Evolutionary conservation across 2,113 vertebrate species (phyloP).

Genomic region (Pseudonaja textilis): DNA sequence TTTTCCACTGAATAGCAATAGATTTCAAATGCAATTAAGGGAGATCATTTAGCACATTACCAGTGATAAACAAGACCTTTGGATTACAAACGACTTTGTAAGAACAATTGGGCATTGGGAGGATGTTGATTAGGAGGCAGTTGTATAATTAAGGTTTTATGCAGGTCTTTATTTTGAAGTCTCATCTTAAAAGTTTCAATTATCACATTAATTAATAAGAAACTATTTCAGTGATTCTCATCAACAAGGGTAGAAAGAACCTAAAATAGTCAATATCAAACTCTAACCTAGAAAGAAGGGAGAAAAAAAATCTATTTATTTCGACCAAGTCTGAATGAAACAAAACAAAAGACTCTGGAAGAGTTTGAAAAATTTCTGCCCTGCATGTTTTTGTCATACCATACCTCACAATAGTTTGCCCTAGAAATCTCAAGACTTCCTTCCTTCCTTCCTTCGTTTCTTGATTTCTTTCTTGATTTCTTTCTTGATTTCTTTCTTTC

Average conservation of each 20-base stretch:
- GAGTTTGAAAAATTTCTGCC: slow-evolving; percentile 42
- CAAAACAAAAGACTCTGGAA: slow-evolving; percentile 46
- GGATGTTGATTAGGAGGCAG: slow-evolving; percentile 58
- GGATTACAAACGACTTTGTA: slow-evolving; percentile 52
- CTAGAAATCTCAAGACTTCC: slow-evolving; percentile 55
- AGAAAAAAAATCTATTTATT: slow-evolving; percentile 13
- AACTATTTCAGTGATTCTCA: slow-evolving; percentile 1
- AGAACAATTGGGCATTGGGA: slow-evolving; percentile 54
- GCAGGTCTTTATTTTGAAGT: slow-evolving; percentile 41
- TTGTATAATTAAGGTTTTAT: slow-evolving; percentile 53
- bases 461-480: neutral
- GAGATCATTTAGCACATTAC: slow-evolving; percentile 59
- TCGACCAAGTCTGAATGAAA: slow-evolving; percentile 7
- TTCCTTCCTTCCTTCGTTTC: neutral
- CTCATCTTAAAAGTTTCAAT: slow-evolving; percentile 51
- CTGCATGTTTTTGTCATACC: slow-evolving; percentile 32
- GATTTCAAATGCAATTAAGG: slow-evolving; percentile 62
- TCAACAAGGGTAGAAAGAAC: neutral
- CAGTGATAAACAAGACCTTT: slow-evolving; percentile 59
- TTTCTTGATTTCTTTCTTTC: neutral
- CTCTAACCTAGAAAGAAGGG: neutral
- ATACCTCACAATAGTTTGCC: slow-evolving; percentile 47
- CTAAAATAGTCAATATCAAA: slow-evolving; percentile 28
- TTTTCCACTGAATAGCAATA: slow-evolving; percentile 41
- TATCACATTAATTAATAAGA: slow-evolving; percentile 49